Evolutionary conservation across 1,140 invertebrate genomes (phyloP).

Genomic region (Aphelinus atriplicis): DNA sequence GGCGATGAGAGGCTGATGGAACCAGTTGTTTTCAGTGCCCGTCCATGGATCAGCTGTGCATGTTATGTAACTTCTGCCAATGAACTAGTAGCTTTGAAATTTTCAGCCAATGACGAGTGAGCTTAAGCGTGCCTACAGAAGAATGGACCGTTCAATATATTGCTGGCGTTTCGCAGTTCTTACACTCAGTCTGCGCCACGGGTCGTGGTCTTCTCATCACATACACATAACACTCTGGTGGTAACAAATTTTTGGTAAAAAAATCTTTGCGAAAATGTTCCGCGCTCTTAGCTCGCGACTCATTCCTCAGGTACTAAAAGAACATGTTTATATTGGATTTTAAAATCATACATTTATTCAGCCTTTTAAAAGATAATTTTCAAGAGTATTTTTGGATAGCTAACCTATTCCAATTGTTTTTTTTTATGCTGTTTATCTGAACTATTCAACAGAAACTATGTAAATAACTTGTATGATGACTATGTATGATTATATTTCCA

Average conservation of each 20-base stretch:
- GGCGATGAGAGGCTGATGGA: no score
- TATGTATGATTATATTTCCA: no score
- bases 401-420: background rate
- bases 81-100: constrained; percentile 4
- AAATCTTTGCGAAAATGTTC: constrained; percentile 33
- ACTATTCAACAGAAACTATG: no score
- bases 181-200: background rate
- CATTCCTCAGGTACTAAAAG: constrained; percentile 26
- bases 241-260: background rate
- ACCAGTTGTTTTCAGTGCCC: no score
- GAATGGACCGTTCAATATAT: background rate
- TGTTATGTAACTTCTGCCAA: constrained; percentile 28
- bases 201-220: background rate
- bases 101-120: background rate
- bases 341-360: no score
- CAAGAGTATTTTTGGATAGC: background rate
- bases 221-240: no score
- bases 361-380: no score
- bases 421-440: background rate
- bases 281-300: background rate
- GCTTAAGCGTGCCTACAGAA: background rate
- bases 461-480: no score
- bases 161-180: no score
- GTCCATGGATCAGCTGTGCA: constrained; percentile 19
- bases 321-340: background rate